Percentiles rank a stretch among this genome's conserved stretches.
Evolutionary conservation across 2,888 invertebrate species (phyloP).

Genomic region (Toxonevra muliebris): DNA sequence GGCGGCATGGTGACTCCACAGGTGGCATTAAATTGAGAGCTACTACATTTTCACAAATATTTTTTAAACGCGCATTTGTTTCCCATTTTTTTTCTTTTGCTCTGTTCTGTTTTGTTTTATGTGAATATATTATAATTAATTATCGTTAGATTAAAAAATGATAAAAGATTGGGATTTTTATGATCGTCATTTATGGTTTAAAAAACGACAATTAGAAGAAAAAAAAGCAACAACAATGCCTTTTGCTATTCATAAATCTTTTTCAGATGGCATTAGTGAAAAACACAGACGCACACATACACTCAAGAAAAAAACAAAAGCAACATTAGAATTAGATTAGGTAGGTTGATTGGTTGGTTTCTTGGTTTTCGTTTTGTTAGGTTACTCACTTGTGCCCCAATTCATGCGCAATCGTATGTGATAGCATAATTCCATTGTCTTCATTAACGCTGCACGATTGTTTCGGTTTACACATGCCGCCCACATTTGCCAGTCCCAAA

Average conservation of each 20-base stretch:
- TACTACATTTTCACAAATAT: conserved; percentile 13
- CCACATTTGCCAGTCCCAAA: conserved; percentile 87
- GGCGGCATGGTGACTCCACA: conserved; percentile 9
- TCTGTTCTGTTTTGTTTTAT: not conserved
- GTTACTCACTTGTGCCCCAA: conserved; percentile 87
- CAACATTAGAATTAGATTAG: not conserved
- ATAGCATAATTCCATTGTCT: conserved; percentile 87
- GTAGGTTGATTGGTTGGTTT: not conserved
- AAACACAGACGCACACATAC: too few relatives aligned
- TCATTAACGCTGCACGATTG: conserved; percentile 90
- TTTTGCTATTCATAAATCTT: too few relatives aligned
- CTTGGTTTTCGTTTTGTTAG: not conserved
- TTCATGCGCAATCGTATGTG: conserved; percentile 91
- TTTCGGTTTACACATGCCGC: conserved; percentile 86
- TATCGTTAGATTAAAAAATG: not conserved
- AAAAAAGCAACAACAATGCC: too few relatives aligned
- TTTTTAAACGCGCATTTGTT: too few relatives aligned
- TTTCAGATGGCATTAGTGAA: too few relatives aligned
- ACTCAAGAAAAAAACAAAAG: too few relatives aligned
- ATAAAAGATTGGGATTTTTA: conserved; percentile 6
- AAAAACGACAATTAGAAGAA: too few relatives aligned
- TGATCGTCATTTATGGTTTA: not conserved
- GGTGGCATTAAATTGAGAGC: conserved; percentile 24
- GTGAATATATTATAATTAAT: conserved; percentile 17
- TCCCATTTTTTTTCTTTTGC: too few relatives aligned